Evolutionary conservation across 1,140 invertebrate genomes (phyloP).

Genomic region (Caerostris darwini): DNA sequence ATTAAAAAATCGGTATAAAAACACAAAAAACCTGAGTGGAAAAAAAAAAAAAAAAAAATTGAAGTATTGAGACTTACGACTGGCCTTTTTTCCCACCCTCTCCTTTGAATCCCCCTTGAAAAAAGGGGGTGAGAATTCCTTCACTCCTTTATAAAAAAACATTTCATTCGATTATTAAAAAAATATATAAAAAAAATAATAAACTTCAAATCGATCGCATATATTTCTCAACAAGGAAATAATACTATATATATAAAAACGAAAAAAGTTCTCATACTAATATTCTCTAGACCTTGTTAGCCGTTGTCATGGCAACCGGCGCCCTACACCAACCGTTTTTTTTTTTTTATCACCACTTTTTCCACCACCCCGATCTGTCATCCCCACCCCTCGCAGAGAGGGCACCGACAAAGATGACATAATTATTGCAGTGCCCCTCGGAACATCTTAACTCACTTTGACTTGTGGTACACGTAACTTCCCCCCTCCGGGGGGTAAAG

Average conservation of each 20-base stretch:
- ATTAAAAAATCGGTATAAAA: neutral
- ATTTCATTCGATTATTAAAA: conserved; percentile 1
- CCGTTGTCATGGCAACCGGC: conserved; percentile 45
- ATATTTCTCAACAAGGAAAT: conserved; percentile 62
- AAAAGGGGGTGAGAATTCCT: neutral
- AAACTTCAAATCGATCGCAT: conserved; percentile 48
- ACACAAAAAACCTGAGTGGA: neutral
- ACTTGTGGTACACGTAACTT: conserved; percentile 49
- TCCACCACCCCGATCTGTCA: neutral
- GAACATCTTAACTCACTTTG: conserved; percentile 59
- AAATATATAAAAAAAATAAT: too few species aligned
- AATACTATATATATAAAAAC: conserved; percentile 51
- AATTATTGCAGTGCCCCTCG: conserved; percentile 40
- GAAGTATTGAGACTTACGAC: conserved; percentile 23
- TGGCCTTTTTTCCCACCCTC: neutral
- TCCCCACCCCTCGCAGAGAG: neutral
- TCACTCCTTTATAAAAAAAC: conserved; percentile 22
- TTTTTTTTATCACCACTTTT: conserved; percentile 31
- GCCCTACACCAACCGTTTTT: conserved; percentile 55
- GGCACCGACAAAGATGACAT: conserved; percentile 63
- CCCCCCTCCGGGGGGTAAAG: neutral
- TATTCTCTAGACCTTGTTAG: conserved; percentile 65
- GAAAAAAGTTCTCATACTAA: conserved; percentile 58
- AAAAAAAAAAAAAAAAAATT: neutral
- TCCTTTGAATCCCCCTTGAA: neutral